Base-by-base conservation (phyloP, 2,797 vertebrate genomes). In the Xiphophorus birchmanni region DNA sequence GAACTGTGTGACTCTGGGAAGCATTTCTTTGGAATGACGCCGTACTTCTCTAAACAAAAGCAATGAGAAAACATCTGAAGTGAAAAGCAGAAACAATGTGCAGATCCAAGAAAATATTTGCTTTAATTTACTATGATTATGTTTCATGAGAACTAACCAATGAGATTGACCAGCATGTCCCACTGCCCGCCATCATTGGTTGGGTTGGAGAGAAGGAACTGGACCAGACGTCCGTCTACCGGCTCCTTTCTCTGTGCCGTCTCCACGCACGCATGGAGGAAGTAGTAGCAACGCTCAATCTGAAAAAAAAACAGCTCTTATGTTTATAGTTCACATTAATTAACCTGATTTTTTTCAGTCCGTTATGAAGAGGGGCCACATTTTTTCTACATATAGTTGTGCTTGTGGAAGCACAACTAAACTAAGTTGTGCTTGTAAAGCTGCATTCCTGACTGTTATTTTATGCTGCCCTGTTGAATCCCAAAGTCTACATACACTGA, bases 121-220 rank as follows among this genome's bases (percentile, higher is more conserved):
- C 67, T 63, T 74, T 26, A 40, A 5, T 50, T 29, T 56, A 8
- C 47, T 44, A n/a, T 11, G 11, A 29, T 23, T 8, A 7, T 32
- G 23, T 2, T 44, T 3, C 32, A 65, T 15, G 73, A 54, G 60
- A 82, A 91, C 97, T 95, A 89, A 99, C 98, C 98, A 79, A 99
- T 96, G 79, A 99, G 96, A 88, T 99, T 99, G 83, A 99, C 98
- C 91, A 99, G 88, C 99, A 99, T 99, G 88, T 99, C 97, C 99
- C 98, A 99, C 82, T 99, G 99, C 63, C 99, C 99, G 74, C 99
- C 99, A 48, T 99, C 99, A 60, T 98, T 99, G 0, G 96, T 96
- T 74, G 99, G 98, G 90, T 99, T 99, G 73, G 94, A 94, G 48
- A 99, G 97, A 86, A 99, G 94, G 91, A 97, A 99, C 81, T 99